phyloP scores from a whole-genome alignment of 2,888 invertebrate genomes.

The Leptopterna dolabrata region DNA sequence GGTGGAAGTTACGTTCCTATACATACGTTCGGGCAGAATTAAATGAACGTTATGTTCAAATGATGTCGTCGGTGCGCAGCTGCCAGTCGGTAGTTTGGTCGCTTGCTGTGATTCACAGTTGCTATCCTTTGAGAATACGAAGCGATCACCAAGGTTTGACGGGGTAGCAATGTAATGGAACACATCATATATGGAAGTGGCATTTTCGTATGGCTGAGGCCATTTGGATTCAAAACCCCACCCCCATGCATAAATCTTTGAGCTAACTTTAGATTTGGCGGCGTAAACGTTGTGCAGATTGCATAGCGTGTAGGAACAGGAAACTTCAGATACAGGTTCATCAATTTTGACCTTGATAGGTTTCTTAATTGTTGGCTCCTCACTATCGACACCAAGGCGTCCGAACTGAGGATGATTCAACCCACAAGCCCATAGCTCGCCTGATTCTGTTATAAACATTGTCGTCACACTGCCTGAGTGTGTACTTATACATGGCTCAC shows the following conservation, averaged over 20 bases:
- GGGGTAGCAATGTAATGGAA: conserved; percentile 1
- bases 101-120: neutral
- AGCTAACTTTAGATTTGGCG: neutral
- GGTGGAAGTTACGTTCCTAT: neutral
- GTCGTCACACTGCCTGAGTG: conserved; percentile 13
- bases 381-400: conserved; percentile 13
- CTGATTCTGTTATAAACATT: conserved; percentile 18
- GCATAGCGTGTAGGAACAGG: neutral
- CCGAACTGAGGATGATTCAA: conserved; percentile 38
- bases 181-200: neutral
- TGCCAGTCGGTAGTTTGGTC: neutral
- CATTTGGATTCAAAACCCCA: conserved; percentile 23
- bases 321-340: neutral
- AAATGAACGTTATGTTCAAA: neutral
- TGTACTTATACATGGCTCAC: neutral
- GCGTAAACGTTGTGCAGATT: conserved; percentile 4
- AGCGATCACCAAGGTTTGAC: neutral
- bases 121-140: neutral
- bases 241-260: conserved; percentile 13
- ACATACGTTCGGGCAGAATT: neutral
- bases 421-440: conserved; percentile 24
- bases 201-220: neutral
- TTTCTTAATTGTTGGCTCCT: neutral
- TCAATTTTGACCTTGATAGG: conserved; percentile 19
- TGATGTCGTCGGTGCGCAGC: neutral